Base-by-base conservation (phyloP, 2,113 vertebrate genomes). In the Ceyx melanurus region DNA sequence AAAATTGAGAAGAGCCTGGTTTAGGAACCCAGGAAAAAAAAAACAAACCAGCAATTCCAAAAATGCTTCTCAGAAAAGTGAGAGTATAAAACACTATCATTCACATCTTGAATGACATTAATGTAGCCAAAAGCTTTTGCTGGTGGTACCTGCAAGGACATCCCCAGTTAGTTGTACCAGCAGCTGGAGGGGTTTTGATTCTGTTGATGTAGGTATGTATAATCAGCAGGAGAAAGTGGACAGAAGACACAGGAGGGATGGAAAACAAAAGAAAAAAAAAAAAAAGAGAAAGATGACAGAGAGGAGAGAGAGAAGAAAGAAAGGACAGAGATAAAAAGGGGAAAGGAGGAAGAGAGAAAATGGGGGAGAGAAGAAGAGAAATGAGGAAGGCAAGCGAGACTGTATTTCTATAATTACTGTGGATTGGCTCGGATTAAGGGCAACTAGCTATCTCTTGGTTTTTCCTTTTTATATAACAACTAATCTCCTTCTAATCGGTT, bases 401-500 rank as follows among this genome's bases (percentile, higher is more conserved):
- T 97, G 97, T 94, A 90, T 95, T 95, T 91, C 92, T 96, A 90
- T 95, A 98, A 98, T 98, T 97, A 98, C 95, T 96, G 96, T 96
- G 97, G 97, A 98, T 97, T 98, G 97, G 97, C 98, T 96, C 90
- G 96, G 97, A 98, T 98, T 98, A 97, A 98, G 97, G 97, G 97
- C 97, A 98, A 98, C 98, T 98, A 98, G 97, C 97, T 97, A 96
- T 97, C 97, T 98, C 97, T 98, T 97, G 97, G 97, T 98, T 98
- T 98, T 97, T 97, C 97, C 95, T 98, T 98, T 98, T 98, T 98
- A 98, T 98, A 95, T 97, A 98, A 98, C 97, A 98, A 98, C 97
- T 98, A 98, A 98, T 98, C 98, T 98, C 97, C 96, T 97, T 97
- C 97, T 98, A 98, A 99, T 98, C 98, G 98, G 98, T 98, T 98